Evolutionary conservation across 1,140 invertebrate species (phyloP), one percentile per base, ranked within the genome.

Genomic region (Drosophila rhopaloa): DNA sequence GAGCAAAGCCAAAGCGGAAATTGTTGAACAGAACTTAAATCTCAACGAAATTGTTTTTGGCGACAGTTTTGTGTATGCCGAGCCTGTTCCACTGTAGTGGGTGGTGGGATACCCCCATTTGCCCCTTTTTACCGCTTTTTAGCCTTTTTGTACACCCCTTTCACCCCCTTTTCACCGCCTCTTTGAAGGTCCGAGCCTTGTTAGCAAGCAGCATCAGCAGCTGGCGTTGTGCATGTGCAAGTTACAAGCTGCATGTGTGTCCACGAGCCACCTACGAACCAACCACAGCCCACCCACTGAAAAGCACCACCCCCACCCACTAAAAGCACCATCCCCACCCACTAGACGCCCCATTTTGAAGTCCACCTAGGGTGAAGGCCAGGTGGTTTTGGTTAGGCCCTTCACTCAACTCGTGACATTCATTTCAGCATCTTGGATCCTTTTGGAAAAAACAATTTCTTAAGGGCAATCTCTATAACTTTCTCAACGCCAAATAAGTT

Each of bases 31-130:
- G 84, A 86, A 83, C 83, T 88, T 88, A 88, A 86, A 86, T 82
- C 83, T 88, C 66, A 79, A 72, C 83, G 83, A 86, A 86, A 86
- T 86, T 88, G 83, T 88, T 88, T 86, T 88, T 88, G 83, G 83
- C 83, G 83, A 86, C 83, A 88, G 79, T 86, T 86, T 88, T 76
- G 55, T 83, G 58, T 35, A 68, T 68, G 74, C 46, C 72, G 62
- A 56, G 57, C 50, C 67, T 74, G 50, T 40, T 32, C 53, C 51
- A 44, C 58, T 73, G 68, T 32, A 13, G 40, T 24, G 32, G 70
- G 59, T 16, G 66, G n/a, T n/a, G 10, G n/a, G 5, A 24, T 10
- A 4, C 11, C 4, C 29, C 9, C 4, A 0, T 32, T 32, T 32
- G 7, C 29, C 41, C 13, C 14, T 38, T 46, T 16, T 3, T 3